phyloP scores from a whole-genome alignment of 2,113 vertebrate genomes.

The Cisticola juncidis region DNA sequence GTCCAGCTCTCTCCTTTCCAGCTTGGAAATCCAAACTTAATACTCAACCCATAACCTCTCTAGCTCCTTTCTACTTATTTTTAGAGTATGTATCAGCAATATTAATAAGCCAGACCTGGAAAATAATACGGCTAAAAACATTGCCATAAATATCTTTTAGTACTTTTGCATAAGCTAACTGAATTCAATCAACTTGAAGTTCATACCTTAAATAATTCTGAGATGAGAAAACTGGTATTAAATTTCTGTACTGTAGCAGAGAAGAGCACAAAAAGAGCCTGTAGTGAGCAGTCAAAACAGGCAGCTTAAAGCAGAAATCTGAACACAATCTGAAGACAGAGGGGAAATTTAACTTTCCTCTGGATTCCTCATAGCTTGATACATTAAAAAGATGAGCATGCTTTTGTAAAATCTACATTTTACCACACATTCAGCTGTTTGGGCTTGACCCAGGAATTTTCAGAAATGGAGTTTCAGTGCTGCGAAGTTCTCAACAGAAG shows the following conservation, averaged over 20 bases:
- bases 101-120: not conserved
- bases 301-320: not conserved
- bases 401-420: not conserved
- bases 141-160: not conserved
- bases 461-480: not conserved
- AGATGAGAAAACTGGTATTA: not conserved
- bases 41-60: not conserved
- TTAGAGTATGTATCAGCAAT: not conserved
- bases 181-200: not conserved
- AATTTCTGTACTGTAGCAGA: not conserved
- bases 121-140: not conserved
- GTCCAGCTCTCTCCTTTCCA: not conserved
- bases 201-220: slow-evolving; percentile 5
- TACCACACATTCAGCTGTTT: not conserved
- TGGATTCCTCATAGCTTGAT: not conserved
- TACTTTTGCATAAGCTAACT: not conserved
- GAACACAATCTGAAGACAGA: not conserved
- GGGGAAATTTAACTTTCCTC: not conserved
- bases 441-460: not conserved
- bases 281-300: not conserved
- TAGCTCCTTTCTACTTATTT: not conserved
- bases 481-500: not conserved
- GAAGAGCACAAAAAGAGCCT: not conserved
- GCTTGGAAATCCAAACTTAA: not conserved
- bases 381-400: not conserved